These are phyloP conservation scores for Helicorthomorpha holstii DNA, from an alignment of 1,140 invertebrate genomes.

Conservation along the genomic window DNA sequence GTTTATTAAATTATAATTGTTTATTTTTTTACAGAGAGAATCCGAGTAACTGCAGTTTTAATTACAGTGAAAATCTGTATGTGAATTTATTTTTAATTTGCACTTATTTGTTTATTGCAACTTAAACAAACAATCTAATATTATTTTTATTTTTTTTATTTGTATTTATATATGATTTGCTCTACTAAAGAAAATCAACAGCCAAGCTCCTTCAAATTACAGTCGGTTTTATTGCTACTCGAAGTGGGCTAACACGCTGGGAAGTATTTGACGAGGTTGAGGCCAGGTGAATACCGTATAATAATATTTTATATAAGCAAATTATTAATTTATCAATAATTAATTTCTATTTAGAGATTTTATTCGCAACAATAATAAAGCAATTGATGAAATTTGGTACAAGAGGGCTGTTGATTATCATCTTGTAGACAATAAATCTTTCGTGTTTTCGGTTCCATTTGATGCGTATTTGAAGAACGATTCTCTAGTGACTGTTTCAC, in stretches of 20 bases:
- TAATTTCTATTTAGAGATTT: not conserved
- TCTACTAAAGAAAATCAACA: too few relatives aligned
- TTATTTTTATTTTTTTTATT: too few relatives aligned
- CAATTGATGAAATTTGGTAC: constrained; percentile 83
- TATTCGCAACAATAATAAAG: constrained; percentile 38
- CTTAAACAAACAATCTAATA: too few relatives aligned
- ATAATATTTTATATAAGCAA: not conserved
- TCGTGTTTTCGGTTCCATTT: constrained; percentile 81
- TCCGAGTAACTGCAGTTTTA: too few relatives aligned
- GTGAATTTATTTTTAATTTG: too few relatives aligned
- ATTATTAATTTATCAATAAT: not conserved
- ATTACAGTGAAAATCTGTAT: too few relatives aligned
- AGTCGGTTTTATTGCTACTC: constrained; percentile 19
- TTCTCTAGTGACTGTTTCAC: constrained; percentile 67
- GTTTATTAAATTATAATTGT: too few relatives aligned
- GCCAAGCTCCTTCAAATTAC: constrained; percentile 16
- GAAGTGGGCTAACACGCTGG: constrained; percentile 20
- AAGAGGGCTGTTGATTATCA: constrained; percentile 81
- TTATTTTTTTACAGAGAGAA: too few relatives aligned
- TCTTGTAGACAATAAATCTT: constrained; percentile 63
- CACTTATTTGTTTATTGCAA: too few relatives aligned
- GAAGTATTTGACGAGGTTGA: constrained; percentile 7
- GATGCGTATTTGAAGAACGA: constrained; percentile 47
- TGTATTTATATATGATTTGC: too few relatives aligned
- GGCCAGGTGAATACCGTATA: not conserved